Evolutionary conservation across 2,797 vertebrate genomes (phyloP).

Genomic region (Rallus crepitans): DNA sequence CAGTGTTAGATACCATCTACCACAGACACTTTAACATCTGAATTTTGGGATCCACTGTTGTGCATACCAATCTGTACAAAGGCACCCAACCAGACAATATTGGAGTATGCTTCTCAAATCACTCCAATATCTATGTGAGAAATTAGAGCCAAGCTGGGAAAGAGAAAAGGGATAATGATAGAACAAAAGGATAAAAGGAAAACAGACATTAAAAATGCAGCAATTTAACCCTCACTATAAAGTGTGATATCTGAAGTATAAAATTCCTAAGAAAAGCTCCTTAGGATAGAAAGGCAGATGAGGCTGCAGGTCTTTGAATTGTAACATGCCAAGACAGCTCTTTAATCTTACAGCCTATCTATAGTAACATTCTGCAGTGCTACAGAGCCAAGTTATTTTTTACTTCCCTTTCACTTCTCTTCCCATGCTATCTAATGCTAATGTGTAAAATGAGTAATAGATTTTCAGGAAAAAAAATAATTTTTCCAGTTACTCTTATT

Average conservation of each 20-base stretch:
- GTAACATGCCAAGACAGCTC: slow-evolving; percentile 26
- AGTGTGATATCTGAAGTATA: neutral
- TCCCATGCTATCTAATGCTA: slow-evolving; percentile 21
- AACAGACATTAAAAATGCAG: slow-evolving; percentile 38
- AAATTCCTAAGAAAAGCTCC: slow-evolving; percentile 49
- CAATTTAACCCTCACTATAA: slow-evolving; percentile 22
- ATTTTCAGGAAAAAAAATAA: neutral
- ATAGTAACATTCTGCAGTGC: slow-evolving; percentile 17
- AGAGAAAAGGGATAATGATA: neutral
- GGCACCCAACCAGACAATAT: neutral
- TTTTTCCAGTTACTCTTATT: neutral
- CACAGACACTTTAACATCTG: too few species aligned
- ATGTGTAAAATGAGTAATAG: slow-evolving; percentile 36
- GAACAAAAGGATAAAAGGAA: neutral
- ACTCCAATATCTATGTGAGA: neutral
- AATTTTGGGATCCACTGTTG: neutral
- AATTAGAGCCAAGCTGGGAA: neutral
- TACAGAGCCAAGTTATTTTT: slow-evolving; percentile 35
- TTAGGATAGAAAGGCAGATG: slow-evolving; percentile 11
- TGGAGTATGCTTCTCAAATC: neutral
- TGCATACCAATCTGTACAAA: neutral
- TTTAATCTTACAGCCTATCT: slow-evolving; percentile 55
- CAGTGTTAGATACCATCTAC: neutral
- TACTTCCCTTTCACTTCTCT: slow-evolving; percentile 22
- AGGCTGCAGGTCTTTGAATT: neutral